Evolutionary conservation across 2,888 invertebrate genomes (phyloP), one percentile per base, ranked within the genome.

Genomic region (Drosophila pseudotakahashii): DNA sequence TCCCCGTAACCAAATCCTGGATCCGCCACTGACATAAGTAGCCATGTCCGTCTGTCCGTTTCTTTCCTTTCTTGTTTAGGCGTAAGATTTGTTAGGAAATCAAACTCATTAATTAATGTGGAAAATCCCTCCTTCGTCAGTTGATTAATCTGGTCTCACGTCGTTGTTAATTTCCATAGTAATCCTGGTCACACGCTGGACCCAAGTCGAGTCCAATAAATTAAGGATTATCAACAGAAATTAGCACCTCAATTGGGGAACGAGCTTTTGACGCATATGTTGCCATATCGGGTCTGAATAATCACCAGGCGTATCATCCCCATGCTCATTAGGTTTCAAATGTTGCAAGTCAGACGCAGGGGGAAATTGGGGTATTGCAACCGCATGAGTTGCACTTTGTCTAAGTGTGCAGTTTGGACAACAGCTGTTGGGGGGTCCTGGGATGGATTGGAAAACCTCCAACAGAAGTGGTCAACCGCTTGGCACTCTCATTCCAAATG

Each of bases 301-400:
- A 44, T 53, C 60, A 59, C 34, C 62, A 16, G 16, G 37, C 16
- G 26, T 23, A 23, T 32, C 69, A 67, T 42, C 68, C 41, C 69
- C 41, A 11, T 32, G 57, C 30, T 48, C 30, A 44, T 67, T 42
- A 36, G 37, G 47, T 14, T 39, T 19, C n/a, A 41, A 66, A 34
- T 66, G 39, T 39, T 26, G 54, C 45, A 54, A 66, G 67, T 47
- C 64, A 68, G 26, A 11, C 10, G 19, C 36, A n/a, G 7, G 26
- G 11, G 2, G n/a, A 36, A 32, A 23, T 44, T 34, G 68, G 42
- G 42, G 41, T 23, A 39, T 51, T 57, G 36, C 72, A 71, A 84
- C 85, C 82, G 73, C 78, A 88, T 79, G 85, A 83, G 78, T 84
- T 83, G 79, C 85, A 83, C 73, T 84, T 83, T 72, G 77, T 67